phyloP scores from a whole-genome alignment of 2,888 invertebrate species.

The Parascotia fuliginaria region DNA sequence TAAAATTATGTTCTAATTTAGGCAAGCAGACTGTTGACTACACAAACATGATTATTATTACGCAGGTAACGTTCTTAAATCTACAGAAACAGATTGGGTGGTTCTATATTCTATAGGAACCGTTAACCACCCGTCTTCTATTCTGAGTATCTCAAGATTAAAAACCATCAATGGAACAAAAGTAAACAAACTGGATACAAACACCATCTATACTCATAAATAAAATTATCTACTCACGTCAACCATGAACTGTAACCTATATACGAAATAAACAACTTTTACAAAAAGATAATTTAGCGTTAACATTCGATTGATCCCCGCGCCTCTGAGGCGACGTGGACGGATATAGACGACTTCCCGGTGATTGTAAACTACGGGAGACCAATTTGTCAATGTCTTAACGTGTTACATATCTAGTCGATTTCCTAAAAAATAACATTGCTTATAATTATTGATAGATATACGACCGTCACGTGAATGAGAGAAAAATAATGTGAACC shows the following conservation, averaged over 20 bases:
- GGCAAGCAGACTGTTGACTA: too few relatives aligned
- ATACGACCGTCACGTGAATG: neutral
- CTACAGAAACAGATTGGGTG: too few relatives aligned
- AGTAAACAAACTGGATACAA: neutral
- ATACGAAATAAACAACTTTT: neutral
- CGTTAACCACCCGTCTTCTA: too few relatives aligned
- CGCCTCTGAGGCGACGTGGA: neutral
- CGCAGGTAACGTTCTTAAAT: too few relatives aligned
- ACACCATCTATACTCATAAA: neutral
- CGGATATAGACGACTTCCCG: slow-evolving; percentile 1
- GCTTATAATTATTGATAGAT: neutral
- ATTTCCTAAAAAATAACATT: neutral
- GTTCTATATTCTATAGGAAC: too few relatives aligned
- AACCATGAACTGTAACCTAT: neutral
- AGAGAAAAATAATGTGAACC: too few relatives aligned
- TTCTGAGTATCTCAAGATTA: too few relatives aligned
- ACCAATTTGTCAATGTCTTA: slow-evolving; percentile 12
- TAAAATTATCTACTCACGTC: neutral
- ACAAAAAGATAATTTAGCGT: neutral
- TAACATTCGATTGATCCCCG: neutral
- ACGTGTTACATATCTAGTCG: slow-evolving; percentile 2
- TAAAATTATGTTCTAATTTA: too few relatives aligned
- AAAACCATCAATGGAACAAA: neutral
- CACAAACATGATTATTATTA: too few relatives aligned
- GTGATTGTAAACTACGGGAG: slow-evolving; percentile 14